phyloP scores from a whole-genome alignment of 2,797 vertebrate genomes.

The Muraenolepis orangiensis region DNA sequence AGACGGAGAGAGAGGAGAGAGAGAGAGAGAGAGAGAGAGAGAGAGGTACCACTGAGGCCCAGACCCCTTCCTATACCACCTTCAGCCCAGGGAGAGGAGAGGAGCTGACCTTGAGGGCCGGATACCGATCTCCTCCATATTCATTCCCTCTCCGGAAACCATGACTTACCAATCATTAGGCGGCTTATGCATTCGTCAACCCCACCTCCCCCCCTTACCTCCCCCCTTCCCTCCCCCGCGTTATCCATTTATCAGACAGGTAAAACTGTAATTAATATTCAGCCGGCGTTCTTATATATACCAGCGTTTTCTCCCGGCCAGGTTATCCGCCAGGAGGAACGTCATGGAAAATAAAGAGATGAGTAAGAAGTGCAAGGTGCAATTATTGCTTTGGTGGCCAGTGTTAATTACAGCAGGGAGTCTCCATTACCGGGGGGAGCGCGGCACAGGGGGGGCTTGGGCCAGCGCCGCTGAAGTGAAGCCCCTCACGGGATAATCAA shows the following conservation, averaged over 20 bases:
- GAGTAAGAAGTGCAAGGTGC: constrained; percentile 22
- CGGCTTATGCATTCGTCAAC: constrained; percentile 60
- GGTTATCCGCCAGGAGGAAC: background rate
- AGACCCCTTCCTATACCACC: background rate
- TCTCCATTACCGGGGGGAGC: background rate
- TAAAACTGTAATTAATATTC: constrained; percentile 42
- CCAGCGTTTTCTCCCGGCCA: background rate
- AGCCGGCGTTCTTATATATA: constrained; percentile 21
- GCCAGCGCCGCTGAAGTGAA: constrained; percentile 6
- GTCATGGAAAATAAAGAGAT: no score
- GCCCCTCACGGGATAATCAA: no score
- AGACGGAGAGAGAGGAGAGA: background rate
- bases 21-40: no score
- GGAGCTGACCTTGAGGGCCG: constrained; percentile 68
- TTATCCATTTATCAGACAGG: constrained; percentile 22
- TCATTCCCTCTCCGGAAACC: constrained; percentile 62
- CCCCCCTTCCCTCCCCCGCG: constrained; percentile 24
- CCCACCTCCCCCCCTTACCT: constrained; percentile 26
- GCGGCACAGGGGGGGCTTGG: background rate
- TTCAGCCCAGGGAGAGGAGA: constrained; percentile 37
- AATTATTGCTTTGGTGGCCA: constrained; percentile 40
- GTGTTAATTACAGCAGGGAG: constrained; percentile 26
- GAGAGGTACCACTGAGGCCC: no score
- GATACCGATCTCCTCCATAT: constrained; percentile 75
- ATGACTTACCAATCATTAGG: constrained; percentile 72